Evolutionary conservation across 2,113 vertebrate genomes (phyloP).

Genomic region (Cichladusa arquata): DNA sequence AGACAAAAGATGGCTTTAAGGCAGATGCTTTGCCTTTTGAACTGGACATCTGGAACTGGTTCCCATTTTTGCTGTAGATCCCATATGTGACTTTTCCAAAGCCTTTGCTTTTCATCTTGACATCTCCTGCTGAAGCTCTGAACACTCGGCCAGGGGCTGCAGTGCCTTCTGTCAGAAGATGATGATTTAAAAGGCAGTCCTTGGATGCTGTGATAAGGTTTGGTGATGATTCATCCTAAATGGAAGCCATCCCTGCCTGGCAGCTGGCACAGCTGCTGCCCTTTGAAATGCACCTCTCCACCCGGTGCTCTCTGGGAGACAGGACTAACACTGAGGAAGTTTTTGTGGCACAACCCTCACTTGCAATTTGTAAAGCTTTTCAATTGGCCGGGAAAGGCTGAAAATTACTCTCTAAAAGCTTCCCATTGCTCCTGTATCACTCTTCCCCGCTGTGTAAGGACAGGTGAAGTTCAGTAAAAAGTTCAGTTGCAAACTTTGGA

Average conservation of each 20-base stretch:
- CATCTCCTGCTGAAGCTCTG: background rate
- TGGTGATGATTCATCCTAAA: background rate
- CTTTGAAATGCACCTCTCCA: background rate
- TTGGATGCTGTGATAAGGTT: background rate
- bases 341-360: background rate
- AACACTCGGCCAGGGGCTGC: background rate
- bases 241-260: background rate
- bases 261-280: background rate
- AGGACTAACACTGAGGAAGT: background rate
- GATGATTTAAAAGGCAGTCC: background rate
- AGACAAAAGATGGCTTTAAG: background rate
- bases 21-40: background rate
- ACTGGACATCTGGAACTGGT: background rate
- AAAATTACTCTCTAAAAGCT: constrained; percentile 3
- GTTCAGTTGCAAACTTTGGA: background rate
- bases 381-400: background rate
- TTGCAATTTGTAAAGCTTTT: background rate
- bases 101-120: background rate
- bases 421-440: background rate
- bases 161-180: background rate
- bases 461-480: background rate
- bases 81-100: background rate
- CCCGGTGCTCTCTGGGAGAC: background rate
- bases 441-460: background rate
- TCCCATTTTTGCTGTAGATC: background rate